Base-by-base conservation (phyloP, 2,797 vertebrate species). In the Emydoidea blandingii region DNA sequence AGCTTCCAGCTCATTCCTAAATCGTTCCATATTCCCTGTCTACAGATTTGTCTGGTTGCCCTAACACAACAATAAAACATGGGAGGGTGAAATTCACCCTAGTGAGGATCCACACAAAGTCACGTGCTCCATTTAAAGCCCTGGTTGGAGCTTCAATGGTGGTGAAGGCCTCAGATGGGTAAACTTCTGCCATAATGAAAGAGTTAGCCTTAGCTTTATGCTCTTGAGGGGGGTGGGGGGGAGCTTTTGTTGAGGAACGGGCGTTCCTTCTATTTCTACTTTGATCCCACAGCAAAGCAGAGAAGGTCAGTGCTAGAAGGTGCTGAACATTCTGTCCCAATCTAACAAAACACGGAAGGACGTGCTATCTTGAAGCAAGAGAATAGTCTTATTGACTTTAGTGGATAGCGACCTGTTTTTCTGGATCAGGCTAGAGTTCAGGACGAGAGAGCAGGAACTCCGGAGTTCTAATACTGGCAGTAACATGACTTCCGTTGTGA, bases 1-100 rank as follows among this genome's bases (percentile, higher is more conserved):
- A 72, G 79, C 85, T 97, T 92, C 88, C 95, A 95, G 96, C 96
- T 95, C 79, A 81, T 89, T 92, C 91, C 94, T 95, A 95, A 97
- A 91, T 93, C 94, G 96, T 93, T 79, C 94, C 87, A 91, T 89
- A 78, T 92, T 93, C 81, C 88, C 44, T 1, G n/a, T 85, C 92
- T 79, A 85, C 19, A 92, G 93, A 83, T 91, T 94, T 95, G 86
- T 95, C 92, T 81, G 84, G 80, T 65, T 92, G 88, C 57, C 65
- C 83, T 94, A 84, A 79, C 47, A 19, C 2, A 86, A 68, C 83
- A 83, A 31, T 0, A 1, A 25, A 44, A 72, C 8, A 4, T 16
- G 31, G 79, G 21, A 54, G 31, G 44, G 41, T 80, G 65, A 65
- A 57, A 76, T 85, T 50, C 12, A 47, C 90, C 92, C 92, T 87